Percentiles rank a stretch among this genome's conserved stretches.
These are phyloP conservation scores for Prunella strophiata DNA, from an alignment of 2,797 vertebrate species.

Conservation along the genomic window DNA sequence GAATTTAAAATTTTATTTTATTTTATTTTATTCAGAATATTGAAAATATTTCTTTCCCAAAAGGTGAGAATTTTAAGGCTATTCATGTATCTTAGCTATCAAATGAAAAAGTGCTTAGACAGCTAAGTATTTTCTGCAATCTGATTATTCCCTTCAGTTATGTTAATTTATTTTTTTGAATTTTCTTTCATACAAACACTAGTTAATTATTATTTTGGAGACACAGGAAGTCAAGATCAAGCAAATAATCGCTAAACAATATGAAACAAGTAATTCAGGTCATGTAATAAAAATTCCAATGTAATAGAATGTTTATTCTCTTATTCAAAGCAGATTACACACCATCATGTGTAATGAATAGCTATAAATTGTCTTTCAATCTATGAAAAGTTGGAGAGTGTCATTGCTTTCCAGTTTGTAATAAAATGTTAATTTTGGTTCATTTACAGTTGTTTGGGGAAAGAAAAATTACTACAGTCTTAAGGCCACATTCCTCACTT, in stretches of 20 bases:
- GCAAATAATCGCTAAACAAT: background rate
- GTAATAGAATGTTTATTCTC: background rate
- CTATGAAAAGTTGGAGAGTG: background rate
- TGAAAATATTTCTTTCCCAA: background rate
- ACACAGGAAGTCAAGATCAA: background rate
- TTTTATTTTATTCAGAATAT: background rate
- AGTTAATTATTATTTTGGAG: background rate
- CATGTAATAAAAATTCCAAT: background rate
- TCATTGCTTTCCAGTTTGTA: background rate
- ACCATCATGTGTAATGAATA: background rate
- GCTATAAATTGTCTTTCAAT: background rate
- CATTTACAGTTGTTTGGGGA: background rate
- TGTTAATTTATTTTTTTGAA: background rate
- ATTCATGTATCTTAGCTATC: background rate
- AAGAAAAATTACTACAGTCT: background rate
- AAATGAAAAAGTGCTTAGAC: background rate
- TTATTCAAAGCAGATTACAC: slow-evolving; percentile 5
- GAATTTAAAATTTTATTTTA: background rate
- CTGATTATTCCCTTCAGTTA: background rate
- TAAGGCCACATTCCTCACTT: background rate
- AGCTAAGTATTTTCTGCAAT: background rate
- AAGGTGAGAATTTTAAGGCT: background rate
- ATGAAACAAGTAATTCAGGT: background rate
- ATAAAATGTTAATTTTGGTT: slow-evolving; percentile 30
- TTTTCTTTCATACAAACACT: background rate